Percentiles rank a stretch among this genome's conserved stretches.
Conservation (phyloP, 2,888 invertebrate genomes). For the Ichneumoninae sp. region DNA sequence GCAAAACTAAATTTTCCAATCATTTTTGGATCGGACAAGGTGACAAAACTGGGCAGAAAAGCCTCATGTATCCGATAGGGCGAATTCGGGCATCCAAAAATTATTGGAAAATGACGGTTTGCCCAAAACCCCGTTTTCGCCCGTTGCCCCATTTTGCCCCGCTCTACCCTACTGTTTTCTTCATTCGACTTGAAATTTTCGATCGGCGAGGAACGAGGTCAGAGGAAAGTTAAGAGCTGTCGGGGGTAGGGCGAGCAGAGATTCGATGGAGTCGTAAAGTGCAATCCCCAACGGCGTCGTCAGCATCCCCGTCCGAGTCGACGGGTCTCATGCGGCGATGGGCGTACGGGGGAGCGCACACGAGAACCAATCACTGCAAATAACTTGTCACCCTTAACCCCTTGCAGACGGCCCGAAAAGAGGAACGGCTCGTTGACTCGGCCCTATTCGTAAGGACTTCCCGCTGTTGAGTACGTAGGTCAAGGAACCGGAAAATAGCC, state of each 20-base stretch:
- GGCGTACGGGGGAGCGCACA: constrained; percentile 1
- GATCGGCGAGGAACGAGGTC: neutral
- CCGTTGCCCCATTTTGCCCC: too few relatives aligned
- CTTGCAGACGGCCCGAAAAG: constrained; percentile 29
- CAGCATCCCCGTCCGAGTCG: neutral
- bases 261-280: constrained; percentile 7
- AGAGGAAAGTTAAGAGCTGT: constrained; percentile 3
- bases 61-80: too few relatives aligned
- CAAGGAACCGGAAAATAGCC: constrained; percentile 40
- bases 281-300: constrained; percentile 43
- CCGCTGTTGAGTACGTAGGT: constrained; percentile 15
- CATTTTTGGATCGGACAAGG: too few relatives aligned
- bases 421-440: constrained; percentile 14
- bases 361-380: constrained; percentile 53
- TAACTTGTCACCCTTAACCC: constrained; percentile 60
- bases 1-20: too few relatives aligned
- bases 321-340: neutral
- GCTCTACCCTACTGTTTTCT: neutral
- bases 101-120: too few relatives aligned
- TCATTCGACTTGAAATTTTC: neutral
- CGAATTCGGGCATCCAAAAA: too few relatives aligned
- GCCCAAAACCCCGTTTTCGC: too few relatives aligned
- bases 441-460: constrained; percentile 15
- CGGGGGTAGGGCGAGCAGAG: constrained; percentile 9
- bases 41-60: too few relatives aligned